These are phyloP conservation scores for Anoncus sp. DNA, from an alignment of 2,888 invertebrate genomes.

Conservation along the genomic window DNA sequence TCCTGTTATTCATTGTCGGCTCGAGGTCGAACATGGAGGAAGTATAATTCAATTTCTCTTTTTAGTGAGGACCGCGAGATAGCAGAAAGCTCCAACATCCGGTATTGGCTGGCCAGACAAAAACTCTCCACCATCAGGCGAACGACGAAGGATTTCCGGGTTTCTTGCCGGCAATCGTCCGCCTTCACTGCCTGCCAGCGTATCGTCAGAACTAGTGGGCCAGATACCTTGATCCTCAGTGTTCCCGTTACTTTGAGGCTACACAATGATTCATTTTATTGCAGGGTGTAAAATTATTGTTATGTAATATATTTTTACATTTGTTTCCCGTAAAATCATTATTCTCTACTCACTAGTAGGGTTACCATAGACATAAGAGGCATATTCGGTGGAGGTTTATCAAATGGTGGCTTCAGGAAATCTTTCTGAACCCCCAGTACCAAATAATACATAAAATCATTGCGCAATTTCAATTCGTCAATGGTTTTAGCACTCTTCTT, in stretches of 20 bases:
- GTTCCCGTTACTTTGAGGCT: constrained; percentile 42
- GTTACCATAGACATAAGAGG: constrained; percentile 82
- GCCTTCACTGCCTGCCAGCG: constrained; percentile 42
- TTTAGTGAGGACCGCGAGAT: constrained; percentile 84
- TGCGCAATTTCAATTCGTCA: constrained; percentile 84
- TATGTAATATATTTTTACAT: background rate
- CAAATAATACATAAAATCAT: constrained; percentile 85
- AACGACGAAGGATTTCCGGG: constrained; percentile 84
- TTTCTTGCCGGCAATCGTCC: constrained; percentile 66
- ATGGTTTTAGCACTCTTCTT: constrained; percentile 82
- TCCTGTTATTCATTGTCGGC: constrained; percentile 31
- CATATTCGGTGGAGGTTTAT: constrained; percentile 83
- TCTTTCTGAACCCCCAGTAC: constrained; percentile 83
- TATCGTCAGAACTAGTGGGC: constrained; percentile 55
- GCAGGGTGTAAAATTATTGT: background rate
- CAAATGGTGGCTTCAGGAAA: constrained; percentile 84
- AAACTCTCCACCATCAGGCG: constrained; percentile 86
- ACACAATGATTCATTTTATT: constrained; percentile 21
- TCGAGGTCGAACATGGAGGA: background rate
- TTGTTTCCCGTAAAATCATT: background rate
- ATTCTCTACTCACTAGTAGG: constrained; percentile 79
- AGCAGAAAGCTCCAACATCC: constrained; percentile 86
- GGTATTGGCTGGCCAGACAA: constrained; percentile 85
- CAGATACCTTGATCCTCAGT: constrained; percentile 49
- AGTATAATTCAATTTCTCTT: constrained; percentile 63